Evolutionary conservation across 2,797 vertebrate genomes (phyloP), one percentile per base, ranked within the genome.

Genomic region (Helostoma temminkii): DNA sequence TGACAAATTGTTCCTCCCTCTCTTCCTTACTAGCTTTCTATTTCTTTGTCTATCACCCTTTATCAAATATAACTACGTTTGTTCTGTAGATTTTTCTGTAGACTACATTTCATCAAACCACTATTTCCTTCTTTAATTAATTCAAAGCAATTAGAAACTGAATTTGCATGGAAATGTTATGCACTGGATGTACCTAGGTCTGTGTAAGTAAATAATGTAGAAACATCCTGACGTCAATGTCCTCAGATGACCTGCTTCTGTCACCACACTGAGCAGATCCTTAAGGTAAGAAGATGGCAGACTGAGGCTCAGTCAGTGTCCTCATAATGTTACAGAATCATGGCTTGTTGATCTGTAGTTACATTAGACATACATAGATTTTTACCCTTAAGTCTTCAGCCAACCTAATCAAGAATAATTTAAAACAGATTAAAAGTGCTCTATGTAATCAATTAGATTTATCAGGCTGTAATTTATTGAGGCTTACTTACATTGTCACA

Each of bases 181-280:
- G 14, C 61, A 14, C 50, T 28, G 49, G 11, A 56, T 15, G 39
- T 46, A 26, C 45, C 54, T 34, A 34, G 37, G 41, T n/a, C 9
- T 25, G 11, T 25, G 14, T 19, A 1, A 19, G 67, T 87, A 41
- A 87, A 83, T 83, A 72, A 79, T 81, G 63, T 15, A 76, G 49
- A 55, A 25, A 41, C 15, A n/a, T 36, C 1, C 0, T 57, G 73
- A 74, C 24, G 55, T 71, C 69, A 48, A 46, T 21, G 41, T 66
- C 73, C 81, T 73, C 52, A 21, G 9, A 53, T 71, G 26, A n/a
- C 50, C 72, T 45, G 24, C 50, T 11, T 42, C 47, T 56, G 47
- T 59, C 60, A 5, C 39, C 14, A 6, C n/a, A 5, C 66, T 39
- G 48, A 59, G 42, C 66, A 45, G 6, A 22, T 73, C 47, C 50